These are phyloP conservation scores for Pantherophis guttatus DNA, from an alignment of 2,113 vertebrate species.

Conservation along the genomic window DNA sequence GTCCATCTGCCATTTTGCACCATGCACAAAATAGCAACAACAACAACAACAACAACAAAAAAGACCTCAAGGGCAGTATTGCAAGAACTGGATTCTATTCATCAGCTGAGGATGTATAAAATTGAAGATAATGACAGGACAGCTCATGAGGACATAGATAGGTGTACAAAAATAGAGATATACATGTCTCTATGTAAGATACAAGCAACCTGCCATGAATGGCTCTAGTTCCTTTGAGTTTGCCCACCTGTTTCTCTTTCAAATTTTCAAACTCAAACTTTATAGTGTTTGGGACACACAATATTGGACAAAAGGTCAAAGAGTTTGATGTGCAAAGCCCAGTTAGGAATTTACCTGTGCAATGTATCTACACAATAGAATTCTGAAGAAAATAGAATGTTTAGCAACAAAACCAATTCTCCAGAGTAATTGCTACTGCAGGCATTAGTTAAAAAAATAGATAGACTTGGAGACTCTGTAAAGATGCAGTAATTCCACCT, in stretches of 20 bases:
- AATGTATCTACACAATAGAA: rapidly evolving
- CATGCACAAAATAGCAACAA: not conserved
- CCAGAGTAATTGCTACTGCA: not conserved
- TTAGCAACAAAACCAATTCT: not conserved
- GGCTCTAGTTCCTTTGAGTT: not conserved
- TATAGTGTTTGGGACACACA: not conserved
- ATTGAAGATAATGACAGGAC: not conserved
- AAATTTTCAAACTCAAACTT: not conserved
- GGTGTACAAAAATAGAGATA: too few relatives aligned
- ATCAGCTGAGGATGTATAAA: not conserved
- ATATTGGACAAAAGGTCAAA: not conserved
- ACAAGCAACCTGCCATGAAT: not conserved
- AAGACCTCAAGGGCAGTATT: not conserved
- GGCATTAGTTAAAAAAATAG: not conserved
- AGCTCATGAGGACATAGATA: not conserved
- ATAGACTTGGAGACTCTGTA: not conserved
- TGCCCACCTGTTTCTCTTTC: too few relatives aligned
- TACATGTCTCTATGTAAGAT: not conserved
- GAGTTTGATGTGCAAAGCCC: not conserved
- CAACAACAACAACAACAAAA: not conserved
- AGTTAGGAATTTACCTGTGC: not conserved
- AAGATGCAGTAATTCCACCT: not conserved
- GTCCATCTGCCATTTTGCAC: not conserved
- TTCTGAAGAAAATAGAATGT: not conserved
- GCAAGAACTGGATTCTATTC: not conserved